Base-by-base conservation (phyloP, 2,888 invertebrate species). In the Eremobia ochroleuca region DNA sequence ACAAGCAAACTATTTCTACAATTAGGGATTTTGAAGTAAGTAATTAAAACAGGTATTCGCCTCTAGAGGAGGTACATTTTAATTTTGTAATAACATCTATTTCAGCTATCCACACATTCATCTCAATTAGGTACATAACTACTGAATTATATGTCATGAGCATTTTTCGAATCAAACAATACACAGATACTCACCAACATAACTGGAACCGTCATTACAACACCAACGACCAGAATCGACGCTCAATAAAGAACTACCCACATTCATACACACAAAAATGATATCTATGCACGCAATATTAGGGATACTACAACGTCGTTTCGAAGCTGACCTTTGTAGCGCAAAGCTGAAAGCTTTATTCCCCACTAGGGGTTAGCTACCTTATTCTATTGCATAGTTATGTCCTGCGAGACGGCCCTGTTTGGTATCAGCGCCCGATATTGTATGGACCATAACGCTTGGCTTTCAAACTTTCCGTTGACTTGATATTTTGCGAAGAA, bases 381-480 rank as follows among this genome's bases (percentile, higher is more conserved):
- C 86, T 88, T 89, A 85, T 89, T 88, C 90, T 89, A 91, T 92
- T 90, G 90, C 91, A 92, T 91, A 87, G 91, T 89, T 90, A 91
- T 88, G 87, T 88, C 86, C 83, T 82, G 82, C 61, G 86, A 85
- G 87, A 84, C 81, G 80, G 34, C 76, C 88, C 85, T 82, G 76
- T 88, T 88, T 85, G 85, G 88, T 88, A 87, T 88, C 85, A 77
- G 49, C 77, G 71, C 77, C 85, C 78, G 77, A 86, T 88, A 87
- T 88, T 87, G 80, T 82, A 82, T 77, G 76, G 82, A 73, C 78
- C 82, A 77, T 87, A 88, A 86, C 78, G 74, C 66, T 82, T 84
- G 82, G 78, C 79, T 82, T 79, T 82, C 70, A 81, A 87, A 85
- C 74, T 85, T 87, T 81, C 62, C 70, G 72, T 81, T 87, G 82